Conservation (phyloP, 2,888 invertebrate species). For the Tridacna crocea region DNA sequence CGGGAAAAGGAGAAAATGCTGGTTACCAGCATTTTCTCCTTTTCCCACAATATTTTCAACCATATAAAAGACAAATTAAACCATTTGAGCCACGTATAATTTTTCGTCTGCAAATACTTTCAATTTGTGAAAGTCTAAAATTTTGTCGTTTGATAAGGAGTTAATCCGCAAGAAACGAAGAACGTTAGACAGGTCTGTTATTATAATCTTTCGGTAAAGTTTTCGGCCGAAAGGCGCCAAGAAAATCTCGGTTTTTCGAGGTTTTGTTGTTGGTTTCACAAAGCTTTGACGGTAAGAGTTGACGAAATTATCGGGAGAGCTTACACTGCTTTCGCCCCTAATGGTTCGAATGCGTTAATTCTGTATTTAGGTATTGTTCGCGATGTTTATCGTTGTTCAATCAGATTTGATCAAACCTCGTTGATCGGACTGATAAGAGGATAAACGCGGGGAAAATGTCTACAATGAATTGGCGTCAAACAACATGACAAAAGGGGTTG, state of each 20-base stretch:
- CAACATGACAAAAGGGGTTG: neutral
- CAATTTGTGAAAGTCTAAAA: neutral
- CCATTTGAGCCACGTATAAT: too few relatives aligned
- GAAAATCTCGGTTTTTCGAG: slow-evolving; percentile 11
- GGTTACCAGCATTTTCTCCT: neutral
- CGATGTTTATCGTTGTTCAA: slow-evolving; percentile 25
- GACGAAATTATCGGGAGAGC: slow-evolving; percentile 11
- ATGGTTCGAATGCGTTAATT: slow-evolving; percentile 32
- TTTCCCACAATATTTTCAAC: neutral
- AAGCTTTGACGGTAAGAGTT: slow-evolving; percentile 9
- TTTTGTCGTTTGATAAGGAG: neutral
- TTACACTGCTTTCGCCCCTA: slow-evolving; percentile 3
- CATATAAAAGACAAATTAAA: too few relatives aligned
- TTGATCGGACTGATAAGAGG: slow-evolving; percentile 33
- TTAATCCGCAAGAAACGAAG: slow-evolving; percentile 1
- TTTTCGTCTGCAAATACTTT: neutral
- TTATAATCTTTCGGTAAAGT: slow-evolving; percentile 4
- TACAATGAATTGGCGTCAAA: neutral
- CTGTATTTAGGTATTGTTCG: slow-evolving; percentile 26
- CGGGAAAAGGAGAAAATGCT: neutral
- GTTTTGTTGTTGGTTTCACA: slow-evolving; percentile 15
- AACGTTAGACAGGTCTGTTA: neutral
- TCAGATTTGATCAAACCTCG: slow-evolving; percentile 46
- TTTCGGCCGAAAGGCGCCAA: slow-evolving; percentile 11
- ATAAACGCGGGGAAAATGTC: slow-evolving; percentile 11